Conservation (phyloP, 2,113 vertebrate species). For the Bubalus kerabau region DNA sequence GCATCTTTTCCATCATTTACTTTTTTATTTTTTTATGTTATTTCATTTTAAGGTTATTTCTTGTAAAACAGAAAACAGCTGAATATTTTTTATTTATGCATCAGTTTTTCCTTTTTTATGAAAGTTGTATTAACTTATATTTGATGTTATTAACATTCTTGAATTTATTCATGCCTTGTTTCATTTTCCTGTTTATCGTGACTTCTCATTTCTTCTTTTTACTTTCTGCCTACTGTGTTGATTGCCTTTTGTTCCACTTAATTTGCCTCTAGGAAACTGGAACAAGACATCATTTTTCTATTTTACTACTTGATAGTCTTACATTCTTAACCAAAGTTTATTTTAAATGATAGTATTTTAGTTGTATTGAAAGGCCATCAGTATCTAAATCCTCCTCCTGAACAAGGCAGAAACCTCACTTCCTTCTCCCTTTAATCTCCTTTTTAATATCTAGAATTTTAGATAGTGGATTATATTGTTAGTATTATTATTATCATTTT, state of each 20-base stretch:
- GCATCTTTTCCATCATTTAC: not conserved
- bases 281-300: not conserved
- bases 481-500: not conserved
- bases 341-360: conserved; percentile 1
- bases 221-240: not conserved
- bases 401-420: not conserved
- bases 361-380: not conserved
- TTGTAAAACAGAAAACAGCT: not conserved
- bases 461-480: not conserved
- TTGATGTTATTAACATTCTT: not conserved
- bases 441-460: not conserved
- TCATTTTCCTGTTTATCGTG: not conserved
- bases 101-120: not conserved
- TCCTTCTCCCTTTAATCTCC: not conserved
- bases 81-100: not conserved
- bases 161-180: not conserved
- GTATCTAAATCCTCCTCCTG: not conserved
- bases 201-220: not conserved
- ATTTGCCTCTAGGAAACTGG: not conserved
- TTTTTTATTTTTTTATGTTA: not conserved
- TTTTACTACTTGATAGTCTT: not conserved
- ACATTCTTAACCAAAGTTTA: not conserved
- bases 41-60: not conserved
- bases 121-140: not conserved
- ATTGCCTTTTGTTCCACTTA: not conserved